Conservation (phyloP, 2,797 vertebrate species). For the Heteromormyrus szaboi region DNA sequence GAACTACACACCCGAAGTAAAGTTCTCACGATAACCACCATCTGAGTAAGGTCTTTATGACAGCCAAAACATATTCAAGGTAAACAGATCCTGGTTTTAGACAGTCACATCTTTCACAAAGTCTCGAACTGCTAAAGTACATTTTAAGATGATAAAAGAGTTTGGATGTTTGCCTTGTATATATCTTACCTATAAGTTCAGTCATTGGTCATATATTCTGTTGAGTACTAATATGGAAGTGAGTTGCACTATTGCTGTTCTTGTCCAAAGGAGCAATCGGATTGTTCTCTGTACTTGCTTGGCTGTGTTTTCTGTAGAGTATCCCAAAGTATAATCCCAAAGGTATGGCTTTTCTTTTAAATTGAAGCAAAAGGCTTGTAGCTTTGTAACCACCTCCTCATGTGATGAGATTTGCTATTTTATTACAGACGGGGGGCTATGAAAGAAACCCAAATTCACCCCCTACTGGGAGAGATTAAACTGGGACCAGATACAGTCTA, state of each 20-base stretch:
- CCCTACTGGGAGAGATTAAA: background rate
- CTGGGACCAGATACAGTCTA: background rate
- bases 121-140: background rate
- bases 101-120: background rate
- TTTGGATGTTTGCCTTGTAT: background rate
- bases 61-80: background rate
- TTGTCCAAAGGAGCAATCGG: background rate
- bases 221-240: background rate
- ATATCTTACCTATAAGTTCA: slow-evolving; percentile 1
- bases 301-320: background rate
- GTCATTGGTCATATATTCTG: background rate
- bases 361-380: background rate
- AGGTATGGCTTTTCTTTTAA: background rate
- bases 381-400: background rate
- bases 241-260: background rate
- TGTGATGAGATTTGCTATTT: background rate
- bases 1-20: background rate
- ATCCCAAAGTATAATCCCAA: background rate
- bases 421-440: background rate
- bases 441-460: background rate
- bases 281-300: background rate
- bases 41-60: background rate
- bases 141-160: background rate
- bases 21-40: background rate
- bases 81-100: slow-evolving; percentile 1